Conservation (phyloP, 92 coral and sea anemone genomes). For the Montipora capitata region DNA sequence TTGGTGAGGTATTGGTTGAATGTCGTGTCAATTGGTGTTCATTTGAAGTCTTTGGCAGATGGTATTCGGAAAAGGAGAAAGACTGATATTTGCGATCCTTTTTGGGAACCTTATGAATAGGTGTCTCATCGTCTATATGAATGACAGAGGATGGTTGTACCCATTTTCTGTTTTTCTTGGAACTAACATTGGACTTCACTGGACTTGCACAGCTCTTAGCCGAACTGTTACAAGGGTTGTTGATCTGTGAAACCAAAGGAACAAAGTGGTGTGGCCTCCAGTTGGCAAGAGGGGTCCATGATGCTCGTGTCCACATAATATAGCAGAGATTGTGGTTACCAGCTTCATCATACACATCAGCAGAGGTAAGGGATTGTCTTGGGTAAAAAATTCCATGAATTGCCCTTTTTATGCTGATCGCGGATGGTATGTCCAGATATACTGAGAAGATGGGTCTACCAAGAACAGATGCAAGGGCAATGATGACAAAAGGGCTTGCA, state of each 20-base stretch:
- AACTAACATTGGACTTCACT: no score
- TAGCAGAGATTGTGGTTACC: background rate
- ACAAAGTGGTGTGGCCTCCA: slow-evolving; percentile 3
- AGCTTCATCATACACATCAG: background rate
- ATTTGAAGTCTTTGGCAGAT: no score
- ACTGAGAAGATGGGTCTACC: slow-evolving; percentile 46
- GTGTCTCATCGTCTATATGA: no score
- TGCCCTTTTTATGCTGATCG: background rate
- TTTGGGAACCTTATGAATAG: no score
- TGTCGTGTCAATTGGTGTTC: no score
- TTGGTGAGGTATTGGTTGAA: no score
- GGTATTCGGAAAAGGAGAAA: no score
- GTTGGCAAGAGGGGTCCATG: background rate
- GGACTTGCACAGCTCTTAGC: no score
- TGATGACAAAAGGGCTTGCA: slow-evolving; percentile 34
- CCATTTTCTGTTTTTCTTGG: no score
- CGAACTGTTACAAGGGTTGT: no score
- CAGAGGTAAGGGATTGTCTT: background rate
- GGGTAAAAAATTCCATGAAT: slow-evolving; percentile 8
- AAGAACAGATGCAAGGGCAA: slow-evolving; percentile 57
- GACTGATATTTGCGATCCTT: no score
- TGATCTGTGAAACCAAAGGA: background rate
- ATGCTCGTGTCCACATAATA: slow-evolving; percentile 13
- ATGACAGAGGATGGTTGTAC: no score
- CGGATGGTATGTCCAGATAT: slow-evolving; percentile 43